Percentiles rank a stretch among this genome's conserved stretches.
Evolutionary conservation across 2,113 vertebrate genomes (phyloP).

Genomic region (Syngnathus typhle): DNA sequence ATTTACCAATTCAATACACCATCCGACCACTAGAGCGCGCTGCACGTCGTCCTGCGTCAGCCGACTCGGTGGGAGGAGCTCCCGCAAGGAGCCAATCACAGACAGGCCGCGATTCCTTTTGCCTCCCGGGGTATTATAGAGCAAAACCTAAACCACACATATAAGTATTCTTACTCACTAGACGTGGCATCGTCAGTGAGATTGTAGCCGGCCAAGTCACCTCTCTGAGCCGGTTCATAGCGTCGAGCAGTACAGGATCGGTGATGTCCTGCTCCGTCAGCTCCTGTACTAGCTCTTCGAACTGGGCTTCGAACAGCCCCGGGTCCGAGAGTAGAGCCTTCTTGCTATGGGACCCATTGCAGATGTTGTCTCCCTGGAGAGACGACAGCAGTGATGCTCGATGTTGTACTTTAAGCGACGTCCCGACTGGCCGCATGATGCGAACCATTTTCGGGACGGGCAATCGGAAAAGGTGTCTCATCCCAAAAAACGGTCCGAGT

Average conservation of each 20-base stretch:
- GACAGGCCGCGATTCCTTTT: constrained; percentile 87
- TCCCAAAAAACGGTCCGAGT: background rate
- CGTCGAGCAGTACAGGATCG: constrained; percentile 74
- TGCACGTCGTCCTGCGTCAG: constrained; percentile 68
- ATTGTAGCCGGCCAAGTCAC: constrained; percentile 40
- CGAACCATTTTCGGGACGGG: constrained; percentile 21
- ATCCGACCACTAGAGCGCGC: constrained; percentile 80
- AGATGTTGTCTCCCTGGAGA: constrained; percentile 54
- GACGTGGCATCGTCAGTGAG: background rate
- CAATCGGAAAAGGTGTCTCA: constrained; percentile 36
- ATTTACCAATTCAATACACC: constrained; percentile 86
- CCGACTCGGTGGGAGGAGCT: constrained; percentile 66
- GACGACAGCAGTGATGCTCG: constrained; percentile 12
- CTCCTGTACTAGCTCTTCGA: constrained; percentile 78
- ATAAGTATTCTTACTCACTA: background rate
- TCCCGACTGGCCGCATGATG: background rate
- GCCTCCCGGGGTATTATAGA: constrained; percentile 81
- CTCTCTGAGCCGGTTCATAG: constrained; percentile 73
- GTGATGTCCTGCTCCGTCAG: constrained; percentile 72
- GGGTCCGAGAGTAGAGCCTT: constrained; percentile 51
- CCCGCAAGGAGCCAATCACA: constrained; percentile 74
- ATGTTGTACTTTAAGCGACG: background rate
- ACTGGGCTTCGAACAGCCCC: constrained; percentile 75
- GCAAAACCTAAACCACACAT: constrained; percentile 67
- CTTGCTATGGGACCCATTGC: constrained; percentile 59